Evolutionary conservation across 2,888 invertebrate genomes (phyloP), one percentile per base, ranked within the genome.

Genomic region (Unio pictorum): DNA sequence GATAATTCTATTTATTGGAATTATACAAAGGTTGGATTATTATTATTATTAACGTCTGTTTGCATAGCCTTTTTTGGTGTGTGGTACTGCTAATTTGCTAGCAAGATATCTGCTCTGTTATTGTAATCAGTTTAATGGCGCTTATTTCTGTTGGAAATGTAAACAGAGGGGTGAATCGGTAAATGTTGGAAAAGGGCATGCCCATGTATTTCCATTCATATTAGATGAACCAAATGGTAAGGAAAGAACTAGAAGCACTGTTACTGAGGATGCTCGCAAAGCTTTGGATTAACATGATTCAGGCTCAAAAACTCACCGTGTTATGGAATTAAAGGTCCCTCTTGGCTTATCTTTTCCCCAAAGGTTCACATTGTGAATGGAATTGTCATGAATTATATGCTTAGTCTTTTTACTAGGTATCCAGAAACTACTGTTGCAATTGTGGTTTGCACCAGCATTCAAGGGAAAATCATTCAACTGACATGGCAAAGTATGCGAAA

Each of bases 381-480:
- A 55, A 63, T 66, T 28, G 73, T 69, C 3, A 73, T 75, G 20
- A 75, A 78, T 26, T 78, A 78, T 45, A 78, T 78, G 75, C 78
- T 76, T 67, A 69, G 73, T 34, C 0, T 74, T 75, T 17, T 34
- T 78, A 17, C 30, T 75, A 8, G 75, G 75, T 3, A 67, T 77
- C 18, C 72, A 73, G n/a, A 75, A 75, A 66, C 61, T 67, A 17
- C 62, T 78, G 3, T 28, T 79, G 23, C 4, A 26, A 28, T 65
- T 69, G 30, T 78, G 72, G 71, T 79, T 76, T 69, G 59, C 64
- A 45, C 20, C 64, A 45, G 28, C 56, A 26, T 55, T 30, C 30
- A 30, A 30, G 30, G 30, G 30, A 30, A 30, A 30, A 30, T 5
- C 30, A 30, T 30, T 30, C 30, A 30, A 30, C 30, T 30, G 3